These are phyloP conservation scores for Osmerus mordax DNA, from an alignment of 2,113 vertebrate species.

Conservation along the genomic window DNA sequence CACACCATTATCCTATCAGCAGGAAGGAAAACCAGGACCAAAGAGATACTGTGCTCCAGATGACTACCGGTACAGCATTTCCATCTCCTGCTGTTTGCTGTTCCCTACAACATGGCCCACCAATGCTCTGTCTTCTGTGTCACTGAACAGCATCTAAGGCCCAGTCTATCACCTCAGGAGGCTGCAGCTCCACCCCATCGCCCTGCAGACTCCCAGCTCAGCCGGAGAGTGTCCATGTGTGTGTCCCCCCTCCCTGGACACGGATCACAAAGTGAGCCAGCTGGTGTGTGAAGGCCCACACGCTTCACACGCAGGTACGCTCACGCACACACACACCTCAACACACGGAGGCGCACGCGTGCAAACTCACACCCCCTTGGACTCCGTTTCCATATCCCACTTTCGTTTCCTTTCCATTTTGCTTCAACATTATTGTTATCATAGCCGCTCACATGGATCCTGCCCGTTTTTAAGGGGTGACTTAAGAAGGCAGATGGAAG, in stretches of 20 bases:
- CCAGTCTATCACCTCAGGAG: background rate
- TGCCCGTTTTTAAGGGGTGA: background rate
- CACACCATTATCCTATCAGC: background rate
- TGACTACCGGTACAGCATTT: background rate
- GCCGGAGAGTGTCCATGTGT: background rate
- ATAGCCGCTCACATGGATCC: background rate
- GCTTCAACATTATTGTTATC: slow-evolving; percentile 2
- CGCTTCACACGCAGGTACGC: background rate
- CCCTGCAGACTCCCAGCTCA: background rate
- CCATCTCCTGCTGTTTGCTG: background rate
- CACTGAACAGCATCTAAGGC: background rate
- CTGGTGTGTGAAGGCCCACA: background rate
- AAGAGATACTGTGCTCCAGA: background rate
- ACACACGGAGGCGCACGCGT: background rate
- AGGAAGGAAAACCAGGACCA: background rate
- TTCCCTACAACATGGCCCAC: background rate
- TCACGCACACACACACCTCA: background rate
- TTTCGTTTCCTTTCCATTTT: background rate
- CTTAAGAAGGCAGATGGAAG: background rate
- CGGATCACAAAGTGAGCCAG: background rate
- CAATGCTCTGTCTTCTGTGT: background rate
- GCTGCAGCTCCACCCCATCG: background rate
- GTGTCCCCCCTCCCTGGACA: background rate
- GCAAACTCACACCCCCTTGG: background rate
- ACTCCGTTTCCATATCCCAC: background rate